Evolutionary conservation across 2,113 vertebrate genomes (phyloP), one percentile per base, ranked within the genome.

Genomic region (Xiphophorus couchianus): DNA sequence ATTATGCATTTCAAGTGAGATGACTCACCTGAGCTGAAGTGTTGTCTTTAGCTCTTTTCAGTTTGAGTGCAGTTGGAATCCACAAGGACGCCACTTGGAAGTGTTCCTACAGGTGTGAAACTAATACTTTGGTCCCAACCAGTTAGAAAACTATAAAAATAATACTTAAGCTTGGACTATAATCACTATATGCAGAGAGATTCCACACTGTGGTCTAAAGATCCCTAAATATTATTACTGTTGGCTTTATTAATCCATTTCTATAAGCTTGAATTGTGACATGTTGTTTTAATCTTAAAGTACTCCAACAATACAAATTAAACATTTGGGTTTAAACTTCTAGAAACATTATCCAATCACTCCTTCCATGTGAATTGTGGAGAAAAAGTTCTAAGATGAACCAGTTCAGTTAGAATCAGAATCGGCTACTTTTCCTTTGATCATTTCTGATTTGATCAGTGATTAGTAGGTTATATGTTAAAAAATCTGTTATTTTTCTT

Each of bases 1-100:
- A 83, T 86, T 77, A 80, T 84, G 77, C 77, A 51, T 74, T 75
- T 83, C 72, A 86, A 82, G 15, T 78, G 37, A 64, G 79, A 84
- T 71, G 61, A 62, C 76, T 81, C 51, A 72, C 69, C 58, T 48
- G 65, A 13, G 27, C 51, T 39, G 64, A 81, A 84, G 78, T 25
- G 31, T 63, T 62, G 61, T 44, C 66, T 88, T 85, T 82, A 66
- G 39, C 64, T 86, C 67, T 7, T 83, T 82, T 88, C 12, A 39
- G 69, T 71, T 28, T 22, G 30, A 3, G 30, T 39, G 33, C 30
- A 37, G 42, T 42, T 70, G 60, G 70, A 37, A 62, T 72, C 74
- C 69, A 73, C 77, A 67, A 79, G 76, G 84, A 74, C 17, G 19
- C 66, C 58, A 63, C 66, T 60, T 80, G 42, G 68, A 77, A 39